phyloP scores from a whole-genome alignment of 2,888 invertebrate species.

The Nomada fabriciana region DNA sequence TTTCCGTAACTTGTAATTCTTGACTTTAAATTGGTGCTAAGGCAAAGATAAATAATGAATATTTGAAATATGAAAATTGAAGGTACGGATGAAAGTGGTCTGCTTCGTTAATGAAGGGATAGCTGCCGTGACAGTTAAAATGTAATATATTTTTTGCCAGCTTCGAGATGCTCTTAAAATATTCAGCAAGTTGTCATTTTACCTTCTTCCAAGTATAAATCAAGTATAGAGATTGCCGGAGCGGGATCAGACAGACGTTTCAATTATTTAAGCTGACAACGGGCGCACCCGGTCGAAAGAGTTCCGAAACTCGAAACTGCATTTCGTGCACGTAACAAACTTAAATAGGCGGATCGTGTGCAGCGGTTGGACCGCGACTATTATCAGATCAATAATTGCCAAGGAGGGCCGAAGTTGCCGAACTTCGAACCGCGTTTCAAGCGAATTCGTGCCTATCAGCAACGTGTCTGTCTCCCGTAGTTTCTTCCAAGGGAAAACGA shows the following conservation, averaged over 20 bases:
- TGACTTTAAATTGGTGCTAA: too few relatives aligned
- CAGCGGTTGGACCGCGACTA: constrained; percentile 54
- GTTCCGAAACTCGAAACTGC: constrained; percentile 63
- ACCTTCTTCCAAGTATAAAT: too few relatives aligned
- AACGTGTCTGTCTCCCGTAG: constrained; percentile 18
- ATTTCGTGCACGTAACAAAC: constrained; percentile 70
- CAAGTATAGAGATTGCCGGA: not conserved
- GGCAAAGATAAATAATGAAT: too few relatives aligned
- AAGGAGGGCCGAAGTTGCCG: constrained; percentile 59
- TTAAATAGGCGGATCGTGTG: constrained; percentile 61
- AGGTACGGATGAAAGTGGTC: too few relatives aligned
- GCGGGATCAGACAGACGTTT: constrained; percentile 43
- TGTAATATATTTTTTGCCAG: too few relatives aligned
- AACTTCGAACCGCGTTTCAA: constrained; percentile 54
- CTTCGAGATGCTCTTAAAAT: too few relatives aligned
- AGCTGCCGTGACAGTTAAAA: too few relatives aligned
- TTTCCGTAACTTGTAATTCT: too few relatives aligned
- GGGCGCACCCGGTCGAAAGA: constrained; percentile 50
- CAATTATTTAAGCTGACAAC: constrained; percentile 66
- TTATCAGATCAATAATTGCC: constrained; percentile 68
- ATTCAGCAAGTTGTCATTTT: too few relatives aligned
- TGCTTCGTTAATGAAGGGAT: too few relatives aligned
- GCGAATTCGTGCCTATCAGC: constrained; percentile 48
- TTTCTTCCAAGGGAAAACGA: constrained; percentile 10
- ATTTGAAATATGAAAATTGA: too few relatives aligned